Base-by-base conservation (phyloP, 2,888 invertebrate species). In the Cylindroiulus punctatus region DNA sequence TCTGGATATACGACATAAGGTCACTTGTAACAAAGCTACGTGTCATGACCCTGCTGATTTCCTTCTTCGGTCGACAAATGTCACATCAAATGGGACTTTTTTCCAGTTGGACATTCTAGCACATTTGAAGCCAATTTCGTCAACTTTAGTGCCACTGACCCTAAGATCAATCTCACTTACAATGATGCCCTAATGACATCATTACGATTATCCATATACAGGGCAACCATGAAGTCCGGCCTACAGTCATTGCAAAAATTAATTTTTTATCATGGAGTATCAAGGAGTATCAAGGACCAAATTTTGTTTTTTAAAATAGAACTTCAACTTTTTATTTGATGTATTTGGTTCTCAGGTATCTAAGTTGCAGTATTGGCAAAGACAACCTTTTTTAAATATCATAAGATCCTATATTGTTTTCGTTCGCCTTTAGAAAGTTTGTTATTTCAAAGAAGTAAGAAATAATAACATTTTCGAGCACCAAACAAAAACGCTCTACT, bases 41-140 rank as follows among this genome's bases (percentile, higher is more conserved):
- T 76, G 76, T 26, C 76, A 76, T 76, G 76, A 76, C 76, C 76
- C 76, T 76, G 30, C 12, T 76, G 76, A 76, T 30, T 30, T 76
- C 76, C 30, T 17, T 76, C 76, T 76, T 76, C 30, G 12, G 30
- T 22, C 30, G 30, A 26, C 14, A 76, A 76, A 76, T 52, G 76
- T 76, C 30, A 76, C 76, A 26, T 76, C 76, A 76, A 76, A 30
- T 17, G 76, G 14, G 30, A 30, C 30, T 76, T 76, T 52, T 47
- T 52, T 76, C 76, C 7, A 76, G 8, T 76, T 76, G 14, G 76
- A 14, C 76, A n/a, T 76, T n/a, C 12, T 30, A 76, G 30, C 12
- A 30, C 30, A 76, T 76, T 76, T 76, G 30, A 22, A 76, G 30
- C 30, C 12, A 76, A 26, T 30, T 76, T 76, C 30, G 30, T 17